These are phyloP conservation scores for Malurus elegans DNA, from an alignment of 2,113 vertebrate species.

Conservation along the genomic window DNA sequence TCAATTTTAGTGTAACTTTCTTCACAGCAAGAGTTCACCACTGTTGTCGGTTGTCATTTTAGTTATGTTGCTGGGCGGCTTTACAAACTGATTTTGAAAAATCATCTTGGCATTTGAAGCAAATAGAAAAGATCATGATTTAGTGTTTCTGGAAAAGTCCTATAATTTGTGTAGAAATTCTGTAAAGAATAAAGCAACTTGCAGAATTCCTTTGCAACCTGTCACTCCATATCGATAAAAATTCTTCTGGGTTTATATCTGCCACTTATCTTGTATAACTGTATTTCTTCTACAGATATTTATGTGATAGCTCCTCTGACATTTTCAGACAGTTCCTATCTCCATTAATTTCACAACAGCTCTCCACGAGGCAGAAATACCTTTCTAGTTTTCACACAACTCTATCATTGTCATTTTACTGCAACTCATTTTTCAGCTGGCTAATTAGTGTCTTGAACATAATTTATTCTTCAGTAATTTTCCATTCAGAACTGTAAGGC, in stretches of 20 bases:
- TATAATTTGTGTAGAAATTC: neutral
- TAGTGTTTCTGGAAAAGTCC: neutral
- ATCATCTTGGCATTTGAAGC: neutral
- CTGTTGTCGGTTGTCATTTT: neutral
- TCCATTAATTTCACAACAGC: neutral
- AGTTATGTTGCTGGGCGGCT: neutral
- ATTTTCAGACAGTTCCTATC: neutral
- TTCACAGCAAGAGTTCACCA: neutral
- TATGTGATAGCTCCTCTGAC: neutral
- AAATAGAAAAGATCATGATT: neutral
- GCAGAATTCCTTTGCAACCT: neutral
- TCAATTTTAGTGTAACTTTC: neutral
- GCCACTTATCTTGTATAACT: neutral
- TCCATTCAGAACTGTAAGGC: neutral
- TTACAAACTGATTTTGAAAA: neutral
- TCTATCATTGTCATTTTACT: neutral
- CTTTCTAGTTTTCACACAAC: neutral
- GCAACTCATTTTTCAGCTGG: neutral
- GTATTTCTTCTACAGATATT: neutral
- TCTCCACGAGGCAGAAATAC: neutral
- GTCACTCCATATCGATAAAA: neutral
- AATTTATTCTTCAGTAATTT: neutral
- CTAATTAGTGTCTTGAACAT: neutral
- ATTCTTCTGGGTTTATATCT: neutral
- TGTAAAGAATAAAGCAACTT: neutral